Evolutionary conservation across 2,888 invertebrate species (phyloP), one percentile per base, ranked within the genome.

Genomic region (Conchocele bisecta): DNA sequence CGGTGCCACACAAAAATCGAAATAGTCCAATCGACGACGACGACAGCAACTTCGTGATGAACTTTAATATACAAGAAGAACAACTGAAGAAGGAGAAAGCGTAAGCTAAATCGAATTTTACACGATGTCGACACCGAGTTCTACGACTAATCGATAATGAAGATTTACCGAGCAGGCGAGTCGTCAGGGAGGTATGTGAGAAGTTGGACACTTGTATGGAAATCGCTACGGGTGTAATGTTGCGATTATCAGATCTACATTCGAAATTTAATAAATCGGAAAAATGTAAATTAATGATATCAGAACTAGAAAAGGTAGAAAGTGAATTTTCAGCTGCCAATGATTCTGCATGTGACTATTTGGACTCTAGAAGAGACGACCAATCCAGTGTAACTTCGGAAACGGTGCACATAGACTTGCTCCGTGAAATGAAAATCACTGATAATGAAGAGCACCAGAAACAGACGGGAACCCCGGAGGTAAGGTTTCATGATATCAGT

Each of bases 191-290:
- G 17, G 33, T 7, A 33, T 31, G 51, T 11, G 33, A 31, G 5
- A 29, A n/a, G 11, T 33, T 51, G 51, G 51, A 51, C 51, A 51
- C 51, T 29, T 51, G 51, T 15, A 11, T n/a, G 33, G 51, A 51
- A 51, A 51, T 51, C 13, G 51, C 17, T 2, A 51, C 35, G 29
- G 51, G 4, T 3, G 51, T 51, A 15, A n/a, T 50, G 3, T 28
- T 3, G 35, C 31, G 35, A 22, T 31, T 51, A 11, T 51, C 33
- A 26, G 33, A 51, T 51, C 35, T 51, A 22, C 35, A 51, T 17
- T 33, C 51, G n/a, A 51, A 17, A 33, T 6, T 20, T 51, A 15
- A 33, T 5, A 35, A 51, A 51, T 2, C 22, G 22, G n/a, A n/a
- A n/a, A n/a, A n/a, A n/a, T n/a, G n/a, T n/a, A n/a, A n/a, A n/a